Percentiles rank a stretch among this genome's conserved stretches.
These are phyloP conservation scores for Gymnothorax reevesii DNA, from an alignment of 2,797 vertebrate genomes.

Conservation along the genomic window DNA sequence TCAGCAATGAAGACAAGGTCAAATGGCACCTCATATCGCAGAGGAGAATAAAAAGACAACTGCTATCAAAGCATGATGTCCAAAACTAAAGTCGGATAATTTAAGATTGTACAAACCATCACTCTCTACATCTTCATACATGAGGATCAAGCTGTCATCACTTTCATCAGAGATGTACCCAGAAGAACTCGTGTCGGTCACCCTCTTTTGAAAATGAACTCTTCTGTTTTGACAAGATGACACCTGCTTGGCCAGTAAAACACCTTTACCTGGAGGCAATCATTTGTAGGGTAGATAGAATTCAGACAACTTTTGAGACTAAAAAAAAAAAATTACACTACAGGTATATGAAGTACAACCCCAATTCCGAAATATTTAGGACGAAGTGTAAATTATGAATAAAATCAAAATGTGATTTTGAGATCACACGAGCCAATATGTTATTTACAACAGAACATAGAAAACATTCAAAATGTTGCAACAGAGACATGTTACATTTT, in stretches of 20 bases:
- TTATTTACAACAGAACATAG: no score
- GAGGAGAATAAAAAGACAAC: background rate
- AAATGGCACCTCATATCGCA: background rate
- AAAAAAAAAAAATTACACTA: background rate
- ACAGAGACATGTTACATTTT: no score
- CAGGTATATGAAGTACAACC: background rate
- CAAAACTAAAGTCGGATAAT: background rate
- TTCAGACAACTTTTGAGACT: no score
- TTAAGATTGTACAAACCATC: conserved; percentile 72
- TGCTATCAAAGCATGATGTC: background rate
- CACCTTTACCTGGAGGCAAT: conserved; percentile 72
- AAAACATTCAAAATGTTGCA: no score
- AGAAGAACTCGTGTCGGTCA: conserved; percentile 62
- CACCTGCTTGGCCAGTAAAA: conserved; percentile 78
- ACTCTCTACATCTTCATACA: conserved; percentile 83
- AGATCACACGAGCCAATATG: no score
- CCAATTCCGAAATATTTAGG: no score
- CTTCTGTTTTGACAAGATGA: conserved; percentile 74
- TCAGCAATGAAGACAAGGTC: background rate
- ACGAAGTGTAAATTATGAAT: no score
- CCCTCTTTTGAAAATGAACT: conserved; percentile 51
- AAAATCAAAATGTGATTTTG: no score
- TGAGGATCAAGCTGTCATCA: conserved; percentile 73
- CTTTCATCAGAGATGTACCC: conserved; percentile 81
- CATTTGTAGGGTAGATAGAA: background rate